These are phyloP conservation scores for Caenorhabditis brenneri DNA, from an alignment of 1,140 invertebrate species.

Conservation along the genomic window DNA sequence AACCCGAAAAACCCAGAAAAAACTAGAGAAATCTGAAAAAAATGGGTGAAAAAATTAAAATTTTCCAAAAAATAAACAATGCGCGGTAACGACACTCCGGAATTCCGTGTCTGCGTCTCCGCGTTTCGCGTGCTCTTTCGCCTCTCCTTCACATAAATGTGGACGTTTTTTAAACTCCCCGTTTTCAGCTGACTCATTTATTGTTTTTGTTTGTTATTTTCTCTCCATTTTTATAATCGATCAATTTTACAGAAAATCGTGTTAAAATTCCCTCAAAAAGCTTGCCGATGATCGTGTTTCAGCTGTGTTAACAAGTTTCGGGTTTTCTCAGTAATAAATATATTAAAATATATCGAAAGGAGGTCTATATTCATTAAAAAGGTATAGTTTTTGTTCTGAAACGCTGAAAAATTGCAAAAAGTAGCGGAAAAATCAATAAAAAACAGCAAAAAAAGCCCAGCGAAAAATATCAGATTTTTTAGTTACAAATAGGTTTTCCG, in stretches of 20 bases:
- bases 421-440: too few species aligned
- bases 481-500: too few species aligned
- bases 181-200: background rate
- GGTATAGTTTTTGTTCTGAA: too few species aligned
- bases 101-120: background rate
- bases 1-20: background rate
- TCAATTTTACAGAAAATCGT: background rate
- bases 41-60: background rate
- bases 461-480: too few species aligned
- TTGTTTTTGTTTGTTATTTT: background rate
- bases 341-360: too few species aligned
- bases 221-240: background rate
- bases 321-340: too few species aligned
- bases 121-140: background rate
- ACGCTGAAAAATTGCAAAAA: too few species aligned
- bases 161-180: background rate
- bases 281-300: background rate
- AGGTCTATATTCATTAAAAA: too few species aligned
- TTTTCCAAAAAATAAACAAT: background rate
- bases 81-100: constrained; percentile 6
- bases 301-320: too few species aligned
- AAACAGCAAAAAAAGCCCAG: too few species aligned
- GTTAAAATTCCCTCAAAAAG: background rate
- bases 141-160: background rate
- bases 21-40: background rate